Percentiles rank a stretch among this genome's conserved stretches.
These are phyloP conservation scores for Conops quadrifasciatus DNA, from an alignment of 2,888 invertebrate species.

Conservation along the genomic window DNA sequence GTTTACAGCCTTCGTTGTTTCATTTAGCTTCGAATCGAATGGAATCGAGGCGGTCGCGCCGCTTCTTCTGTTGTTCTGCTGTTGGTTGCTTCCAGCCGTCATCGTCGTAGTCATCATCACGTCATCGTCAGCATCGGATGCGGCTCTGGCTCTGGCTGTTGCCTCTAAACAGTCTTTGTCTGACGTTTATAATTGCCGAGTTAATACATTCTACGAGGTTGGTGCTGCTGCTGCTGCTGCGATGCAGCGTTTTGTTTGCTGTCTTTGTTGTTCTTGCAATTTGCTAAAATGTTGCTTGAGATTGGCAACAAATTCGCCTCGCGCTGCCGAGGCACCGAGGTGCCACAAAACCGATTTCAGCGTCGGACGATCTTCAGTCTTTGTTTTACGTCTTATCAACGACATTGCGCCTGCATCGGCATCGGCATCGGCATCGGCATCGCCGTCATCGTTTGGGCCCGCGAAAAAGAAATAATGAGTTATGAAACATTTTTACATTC, in stretches of 20 bases:
- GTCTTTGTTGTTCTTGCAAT: conserved; percentile 17
- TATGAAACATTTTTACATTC: conserved; percentile 19
- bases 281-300: conserved; percentile 37
- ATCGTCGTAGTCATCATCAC: not conserved
- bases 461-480: not conserved
- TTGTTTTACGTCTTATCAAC: not conserved
- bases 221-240: conserved; percentile 5
- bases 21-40: no score
- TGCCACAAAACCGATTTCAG: conserved; percentile 36
- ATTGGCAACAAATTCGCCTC: conserved; percentile 23
- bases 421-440: not conserved
- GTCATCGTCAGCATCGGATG: not conserved
- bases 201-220: conserved; percentile 29
- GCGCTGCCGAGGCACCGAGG: not conserved
- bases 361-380: not conserved
- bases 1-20: conserved; percentile 14
- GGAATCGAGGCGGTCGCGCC: not conserved
- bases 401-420: not conserved
- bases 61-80: not conserved
- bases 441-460: not conserved
- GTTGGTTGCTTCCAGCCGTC: not conserved
- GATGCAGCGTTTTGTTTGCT: conserved; percentile 12
- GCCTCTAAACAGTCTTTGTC: conserved; percentile 17
- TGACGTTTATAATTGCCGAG: conserved; percentile 31
- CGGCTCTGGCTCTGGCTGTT: not conserved